A percentile compares a stretch with the other conserved stretches of the same genome.
phyloP scores from a whole-genome alignment of 2,113 vertebrate genomes.

The Genyomyrus donnyi region DNA sequence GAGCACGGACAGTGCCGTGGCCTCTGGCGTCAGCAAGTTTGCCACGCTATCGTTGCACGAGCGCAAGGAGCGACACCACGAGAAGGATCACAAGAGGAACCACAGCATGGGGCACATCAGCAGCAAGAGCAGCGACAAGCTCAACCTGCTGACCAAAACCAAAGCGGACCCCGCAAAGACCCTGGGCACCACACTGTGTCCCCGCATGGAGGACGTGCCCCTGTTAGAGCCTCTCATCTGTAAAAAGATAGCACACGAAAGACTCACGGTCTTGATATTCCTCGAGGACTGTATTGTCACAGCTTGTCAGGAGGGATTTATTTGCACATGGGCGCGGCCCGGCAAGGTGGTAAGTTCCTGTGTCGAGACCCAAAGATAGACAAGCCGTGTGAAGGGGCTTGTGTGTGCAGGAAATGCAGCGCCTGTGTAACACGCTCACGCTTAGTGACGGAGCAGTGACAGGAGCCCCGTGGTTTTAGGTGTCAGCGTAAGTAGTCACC shows the following conservation, averaged over 20 bases:
- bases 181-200: conserved; percentile 87
- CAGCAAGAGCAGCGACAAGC: conserved; percentile 99
- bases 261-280: conserved; percentile 98
- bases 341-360: conserved; percentile 94
- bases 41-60: conserved; percentile 93
- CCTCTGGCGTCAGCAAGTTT: conserved; percentile 90
- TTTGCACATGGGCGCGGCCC: conserved; percentile 99
- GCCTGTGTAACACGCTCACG: neutral
- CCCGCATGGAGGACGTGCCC: conserved; percentile 95
- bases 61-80: conserved; percentile 86
- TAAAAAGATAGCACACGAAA: conserved; percentile 98
- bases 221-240: conserved; percentile 96
- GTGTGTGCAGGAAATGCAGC: neutral
- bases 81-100: conserved; percentile 98
- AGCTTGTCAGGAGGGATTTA: conserved; percentile 99
- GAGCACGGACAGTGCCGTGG: conserved; percentile 77
- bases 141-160: conserved; percentile 80
- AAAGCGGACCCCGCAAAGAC: conserved; percentile 87
- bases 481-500: neutral
- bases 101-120: conserved; percentile 99
- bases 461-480: neutral
- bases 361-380: neutral
- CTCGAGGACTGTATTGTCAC: conserved; percentile 99
- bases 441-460: neutral
- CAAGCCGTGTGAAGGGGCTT: neutral